Evolutionary conservation across 2,113 vertebrate genomes (phyloP).

Genomic region (Malurus alboscapulatus): DNA sequence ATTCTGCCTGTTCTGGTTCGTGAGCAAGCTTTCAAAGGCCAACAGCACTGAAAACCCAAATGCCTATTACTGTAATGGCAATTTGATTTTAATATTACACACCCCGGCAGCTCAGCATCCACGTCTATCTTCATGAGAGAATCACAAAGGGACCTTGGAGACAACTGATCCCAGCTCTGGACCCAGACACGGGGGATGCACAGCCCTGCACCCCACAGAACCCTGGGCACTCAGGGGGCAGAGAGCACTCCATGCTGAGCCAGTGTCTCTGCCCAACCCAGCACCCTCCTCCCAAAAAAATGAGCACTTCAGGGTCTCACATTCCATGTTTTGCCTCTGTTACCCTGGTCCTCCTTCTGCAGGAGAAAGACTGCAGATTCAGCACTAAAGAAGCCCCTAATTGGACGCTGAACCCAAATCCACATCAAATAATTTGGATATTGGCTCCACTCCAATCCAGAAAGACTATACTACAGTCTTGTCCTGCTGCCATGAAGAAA

Average conservation of each 20-base stretch:
- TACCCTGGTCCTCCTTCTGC: not conserved
- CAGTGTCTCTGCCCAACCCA: not conserved
- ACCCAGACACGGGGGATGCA: accelerated
- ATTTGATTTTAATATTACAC: not conserved
- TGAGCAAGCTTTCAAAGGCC: not conserved
- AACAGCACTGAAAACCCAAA: not conserved
- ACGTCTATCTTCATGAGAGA: not conserved
- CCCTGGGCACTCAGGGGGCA: accelerated
- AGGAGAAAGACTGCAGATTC: not conserved
- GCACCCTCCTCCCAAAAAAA: not conserved
- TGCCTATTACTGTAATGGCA: accelerated
- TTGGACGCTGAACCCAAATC: not conserved
- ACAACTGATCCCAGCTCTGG: not conserved
- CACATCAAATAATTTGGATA: not conserved
- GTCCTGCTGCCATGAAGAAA: not conserved
- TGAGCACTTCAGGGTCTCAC: not conserved
- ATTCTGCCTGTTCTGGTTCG: not conserved
- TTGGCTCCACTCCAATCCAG: not conserved
- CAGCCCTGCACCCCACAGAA: not conserved
- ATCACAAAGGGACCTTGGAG: accelerated
- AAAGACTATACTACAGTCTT: not conserved
- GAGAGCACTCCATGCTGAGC: accelerated
- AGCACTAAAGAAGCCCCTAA: not conserved
- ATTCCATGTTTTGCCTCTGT: not conserved
- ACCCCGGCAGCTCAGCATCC: not conserved